Percentiles rank a stretch among this genome's conserved stretches.
Evolutionary conservation across 1,140 invertebrate genomes (phyloP).

Genomic region (Trigoniulus corallinus): DNA sequence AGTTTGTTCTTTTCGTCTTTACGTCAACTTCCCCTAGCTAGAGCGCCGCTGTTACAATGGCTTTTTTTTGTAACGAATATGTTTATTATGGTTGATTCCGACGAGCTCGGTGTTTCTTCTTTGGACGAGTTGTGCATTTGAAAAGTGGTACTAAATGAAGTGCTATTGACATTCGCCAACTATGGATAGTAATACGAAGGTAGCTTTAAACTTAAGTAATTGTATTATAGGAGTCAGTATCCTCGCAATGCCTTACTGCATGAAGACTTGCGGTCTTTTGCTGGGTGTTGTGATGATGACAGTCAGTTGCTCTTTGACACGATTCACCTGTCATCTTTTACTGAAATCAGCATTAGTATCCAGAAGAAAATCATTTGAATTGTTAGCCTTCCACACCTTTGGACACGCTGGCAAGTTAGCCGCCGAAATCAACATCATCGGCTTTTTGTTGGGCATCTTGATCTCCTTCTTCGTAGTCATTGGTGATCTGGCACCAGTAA

Average conservation of each 20-base stretch:
- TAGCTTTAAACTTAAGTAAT: conserved; percentile 84
- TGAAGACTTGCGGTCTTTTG: conserved; percentile 84
- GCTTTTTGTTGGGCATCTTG: conserved; percentile 82
- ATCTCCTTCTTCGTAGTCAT: conserved; percentile 96
- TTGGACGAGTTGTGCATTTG: too few relatives aligned
- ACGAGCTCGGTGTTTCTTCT: too few relatives aligned
- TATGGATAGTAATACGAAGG: conserved; percentile 13
- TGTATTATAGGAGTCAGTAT: conserved; percentile 94
- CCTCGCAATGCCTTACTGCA: conserved; percentile 93
- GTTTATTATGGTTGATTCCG: too few relatives aligned
- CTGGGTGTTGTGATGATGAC: conserved; percentile 65
- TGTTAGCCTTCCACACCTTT: conserved; percentile 67
- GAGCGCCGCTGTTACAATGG: too few relatives aligned
- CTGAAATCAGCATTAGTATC: conserved; percentile 78
- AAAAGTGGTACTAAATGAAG: too few relatives aligned
- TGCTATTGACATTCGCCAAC: too few relatives aligned
- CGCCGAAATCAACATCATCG: conserved; percentile 80
- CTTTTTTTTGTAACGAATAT: too few relatives aligned
- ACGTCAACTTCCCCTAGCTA: too few relatives aligned
- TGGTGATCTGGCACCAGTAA: conserved; percentile 82
- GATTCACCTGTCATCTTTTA: conserved; percentile 79
- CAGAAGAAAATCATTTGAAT: conserved; percentile 76
- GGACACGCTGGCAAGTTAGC: conserved; percentile 75
- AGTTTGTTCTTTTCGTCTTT: too few relatives aligned
- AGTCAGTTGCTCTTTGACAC: conserved; percentile 64